Evolutionary conservation across 2,113 vertebrate genomes (phyloP), one percentile per base, ranked within the genome.

Genomic region (Tetraodon nigroviridis): DNA sequence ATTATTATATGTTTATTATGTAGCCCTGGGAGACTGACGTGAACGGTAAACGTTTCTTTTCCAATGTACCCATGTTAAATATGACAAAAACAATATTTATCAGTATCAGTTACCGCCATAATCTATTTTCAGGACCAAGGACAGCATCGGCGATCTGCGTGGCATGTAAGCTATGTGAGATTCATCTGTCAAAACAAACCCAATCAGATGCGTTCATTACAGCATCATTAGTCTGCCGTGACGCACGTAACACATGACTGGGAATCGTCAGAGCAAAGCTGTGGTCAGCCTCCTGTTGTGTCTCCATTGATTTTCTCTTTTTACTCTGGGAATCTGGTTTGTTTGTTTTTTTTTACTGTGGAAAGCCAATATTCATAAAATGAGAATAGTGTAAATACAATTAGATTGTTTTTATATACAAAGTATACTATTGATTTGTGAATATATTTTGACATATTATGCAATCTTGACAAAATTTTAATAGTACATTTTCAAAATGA

Each of bases 71-170:
- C 13, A 21, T 19, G 18, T n/a, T 0, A 45, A 32, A 54, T 27
- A 27, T 13, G n/a, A 1, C 8, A 44, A 44, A 17, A 44, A 44
- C 42, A 44, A 44, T 4, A 44, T 6, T 44, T 16, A 44, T 17
- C 16, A 17, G 16, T 2, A 37, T 8, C 32, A 12, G 2, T 12
- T 37, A 10, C 32, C 10, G 1, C 12, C 20, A 75, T 51, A 46
- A 65, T 66, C 64, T 58, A 57, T 24, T 46, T 68, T 86, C 84
- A 86, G 84, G 55, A 86, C 84, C 81, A 82, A 67, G 84, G 84
- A 84, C 77, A 86, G 84, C 76, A 69, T 75, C 70, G 57, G 55
- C 56, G 21, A 51, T 68, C 47, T 51, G 45, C 55, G 29, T 32
- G 16, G 46, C 46, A 6, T 16, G 44, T 46, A 13, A 3, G 44